phyloP scores from a whole-genome alignment of 2,113 vertebrate species.

The Podiceps cristatus region DNA sequence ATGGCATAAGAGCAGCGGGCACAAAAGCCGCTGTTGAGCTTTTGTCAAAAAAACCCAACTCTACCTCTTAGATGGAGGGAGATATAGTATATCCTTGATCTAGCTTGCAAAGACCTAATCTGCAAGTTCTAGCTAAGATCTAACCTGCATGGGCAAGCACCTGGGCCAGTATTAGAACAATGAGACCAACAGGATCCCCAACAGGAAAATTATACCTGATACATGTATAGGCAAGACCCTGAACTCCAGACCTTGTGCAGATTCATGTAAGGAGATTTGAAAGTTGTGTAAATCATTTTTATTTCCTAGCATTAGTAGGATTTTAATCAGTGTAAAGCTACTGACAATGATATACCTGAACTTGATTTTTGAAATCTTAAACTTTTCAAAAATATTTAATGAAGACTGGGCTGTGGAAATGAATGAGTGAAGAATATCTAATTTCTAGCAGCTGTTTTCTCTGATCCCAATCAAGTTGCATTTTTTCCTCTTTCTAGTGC shows the following conservation, averaged over 20 bases:
- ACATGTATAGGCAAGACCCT: accelerated
- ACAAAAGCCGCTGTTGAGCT: background rate
- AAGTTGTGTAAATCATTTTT: background rate
- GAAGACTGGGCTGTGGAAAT: background rate
- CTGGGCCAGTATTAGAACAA: background rate
- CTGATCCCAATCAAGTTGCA: background rate
- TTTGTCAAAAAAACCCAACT: background rate
- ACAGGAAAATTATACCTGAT: background rate
- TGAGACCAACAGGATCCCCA: background rate
- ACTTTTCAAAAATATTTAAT: background rate
- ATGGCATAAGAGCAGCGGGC: background rate
- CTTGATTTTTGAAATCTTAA: background rate
- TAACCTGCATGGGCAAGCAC: background rate
- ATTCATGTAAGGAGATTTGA: background rate
- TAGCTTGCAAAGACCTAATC: background rate
- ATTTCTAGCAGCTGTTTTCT: background rate
- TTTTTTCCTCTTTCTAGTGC: background rate
- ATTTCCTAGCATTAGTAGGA: background rate
- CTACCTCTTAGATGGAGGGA: background rate
- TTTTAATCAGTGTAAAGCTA: background rate
- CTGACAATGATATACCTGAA: background rate
- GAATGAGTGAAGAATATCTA: background rate
- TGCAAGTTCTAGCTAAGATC: background rate
- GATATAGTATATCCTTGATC: background rate
- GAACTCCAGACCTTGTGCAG: background rate